Base-by-base conservation (phyloP, 2,888 invertebrate genomes). In the Monopis laevigella region DNA sequence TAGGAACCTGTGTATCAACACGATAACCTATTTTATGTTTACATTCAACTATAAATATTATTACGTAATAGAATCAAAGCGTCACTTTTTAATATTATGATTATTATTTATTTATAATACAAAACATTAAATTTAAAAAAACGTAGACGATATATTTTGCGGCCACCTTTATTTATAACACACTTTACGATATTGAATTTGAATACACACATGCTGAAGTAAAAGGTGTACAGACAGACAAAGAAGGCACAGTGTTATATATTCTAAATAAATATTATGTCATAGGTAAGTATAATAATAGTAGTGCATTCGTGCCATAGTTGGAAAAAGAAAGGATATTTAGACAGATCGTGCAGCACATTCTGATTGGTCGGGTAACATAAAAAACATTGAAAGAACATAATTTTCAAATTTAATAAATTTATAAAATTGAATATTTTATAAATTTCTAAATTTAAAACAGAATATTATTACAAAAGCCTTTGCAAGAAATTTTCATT, bases 311-410 rank as follows among this genome's bases (percentile, higher is more conserved):
- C 3, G 29, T 29, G 29, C 29, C 29, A 11, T 13, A 14, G 29
- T 13, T 13, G 5, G 12, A 55, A 53, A 51, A 59, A 63, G 56
- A 51, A 56, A 63, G 54, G 57, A 51, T 56, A 63, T 53, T 55
- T 43, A 65, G 58, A 64, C 35, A 64, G 60, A 48, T 51, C 58
- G 77, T 75, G 75, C 72, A 67, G 58, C 56, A 65, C 51, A 60
- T 73, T 72, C 75, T 77, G 67, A 44, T 73, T 73, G 77, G 77
- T 74, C 72, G 61, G 59, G 54, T 59, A 68, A 40, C 61, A 77
- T 63, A 72, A 61, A 54, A 68, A 39, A 73, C 61, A 73, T 51
- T 62, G 52, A 60, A 28, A 16, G 8, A 10, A 24, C 10, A 7
- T 24, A 24, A 7, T 24, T 24, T 24, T 24, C 6, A 24, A 24